Evolutionary conservation across 1,140 invertebrate species (phyloP).

Genomic region (Neodiprion virginianus): DNA sequence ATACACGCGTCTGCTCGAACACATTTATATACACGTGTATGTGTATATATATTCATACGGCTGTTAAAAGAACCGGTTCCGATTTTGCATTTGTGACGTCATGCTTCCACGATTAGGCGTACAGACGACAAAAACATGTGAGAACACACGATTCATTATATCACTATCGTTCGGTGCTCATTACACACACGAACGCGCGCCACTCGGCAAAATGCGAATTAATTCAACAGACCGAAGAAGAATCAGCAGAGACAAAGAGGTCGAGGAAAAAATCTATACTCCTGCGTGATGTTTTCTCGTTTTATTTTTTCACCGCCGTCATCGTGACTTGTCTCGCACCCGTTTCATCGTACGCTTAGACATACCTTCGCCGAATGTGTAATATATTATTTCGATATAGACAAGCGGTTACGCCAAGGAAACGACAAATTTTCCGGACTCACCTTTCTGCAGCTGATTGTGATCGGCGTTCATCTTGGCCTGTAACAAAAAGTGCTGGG

Average conservation of each 20-base stretch:
- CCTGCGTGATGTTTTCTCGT: no score
- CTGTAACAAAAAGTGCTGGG: conserved; percentile 63
- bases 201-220: no score
- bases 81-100: conserved; percentile 27
- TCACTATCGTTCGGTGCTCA: no score
- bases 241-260: no score
- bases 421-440: conserved; percentile 29
- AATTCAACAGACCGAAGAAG: no score
- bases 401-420: not conserved
- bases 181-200: no score
- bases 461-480: conserved; percentile 67
- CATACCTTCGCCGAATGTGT: no score
- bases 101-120: conserved; percentile 4
- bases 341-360: no score
- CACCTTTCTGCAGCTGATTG: conserved; percentile 64
- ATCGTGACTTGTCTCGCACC: no score
- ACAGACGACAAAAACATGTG: not conserved
- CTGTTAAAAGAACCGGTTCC: conserved; percentile 22
- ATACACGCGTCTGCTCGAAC: conserved; percentile 6
- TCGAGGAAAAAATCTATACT: no score
- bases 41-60: not conserved
- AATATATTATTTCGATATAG: not conserved
- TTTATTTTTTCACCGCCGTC: no score
- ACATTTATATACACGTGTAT: not conserved
- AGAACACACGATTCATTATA: not conserved